Percentiles rank a stretch among this genome's conserved stretches.
These are phyloP conservation scores for human DNA, from an alignment of 2,113 vertebrate genomes.

Conservation along the genomic window DNA sequence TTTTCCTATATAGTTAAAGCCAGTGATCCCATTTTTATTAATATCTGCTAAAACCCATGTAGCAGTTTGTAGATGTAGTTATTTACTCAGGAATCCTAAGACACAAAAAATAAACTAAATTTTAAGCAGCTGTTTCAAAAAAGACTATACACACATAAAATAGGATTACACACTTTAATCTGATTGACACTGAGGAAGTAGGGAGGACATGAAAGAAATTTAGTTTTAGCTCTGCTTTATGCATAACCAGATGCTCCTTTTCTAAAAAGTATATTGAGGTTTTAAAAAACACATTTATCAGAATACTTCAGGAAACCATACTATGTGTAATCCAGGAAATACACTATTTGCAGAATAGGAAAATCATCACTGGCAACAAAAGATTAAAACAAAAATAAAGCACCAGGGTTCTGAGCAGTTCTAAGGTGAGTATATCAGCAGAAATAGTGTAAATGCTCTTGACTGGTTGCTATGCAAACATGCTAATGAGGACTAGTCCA, in stretches of 20 bases:
- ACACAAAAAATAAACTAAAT: slow-evolving; percentile 40
- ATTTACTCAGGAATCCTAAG: slow-evolving; percentile 68
- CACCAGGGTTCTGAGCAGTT: slow-evolving; percentile 76
- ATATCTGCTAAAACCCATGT: slow-evolving; percentile 88
- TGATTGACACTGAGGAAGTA: slow-evolving; percentile 63
- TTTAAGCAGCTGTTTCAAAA: slow-evolving; percentile 59
- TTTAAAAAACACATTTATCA: slow-evolving; percentile 80
- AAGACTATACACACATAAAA: slow-evolving; percentile 67
- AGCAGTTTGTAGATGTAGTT: slow-evolving; percentile 78
- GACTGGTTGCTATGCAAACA: slow-evolving; percentile 63
- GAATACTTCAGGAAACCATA: slow-evolving; percentile 76
- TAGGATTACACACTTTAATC: slow-evolving; percentile 84
- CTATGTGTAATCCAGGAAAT: slow-evolving; percentile 75
- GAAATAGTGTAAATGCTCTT: slow-evolving; percentile 66
- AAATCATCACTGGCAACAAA: slow-evolving; percentile 68
- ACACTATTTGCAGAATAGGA: slow-evolving; percentile 73
- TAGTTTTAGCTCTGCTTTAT: slow-evolving; percentile 68
- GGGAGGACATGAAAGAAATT: slow-evolving; percentile 52
- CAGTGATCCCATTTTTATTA: slow-evolving; percentile 50
- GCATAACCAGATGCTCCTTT: slow-evolving; percentile 61
- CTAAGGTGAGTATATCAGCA: slow-evolving; percentile 66
- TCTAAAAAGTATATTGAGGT: slow-evolving; percentile 59
- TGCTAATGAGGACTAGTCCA: slow-evolving; percentile 75
- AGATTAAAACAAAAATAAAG: slow-evolving; percentile 81
- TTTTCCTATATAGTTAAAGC: not conserved